Evolutionary conservation across 2,888 invertebrate species (phyloP), one percentile per base, ranked within the genome.

Genomic region (Macrophya annulata): DNA sequence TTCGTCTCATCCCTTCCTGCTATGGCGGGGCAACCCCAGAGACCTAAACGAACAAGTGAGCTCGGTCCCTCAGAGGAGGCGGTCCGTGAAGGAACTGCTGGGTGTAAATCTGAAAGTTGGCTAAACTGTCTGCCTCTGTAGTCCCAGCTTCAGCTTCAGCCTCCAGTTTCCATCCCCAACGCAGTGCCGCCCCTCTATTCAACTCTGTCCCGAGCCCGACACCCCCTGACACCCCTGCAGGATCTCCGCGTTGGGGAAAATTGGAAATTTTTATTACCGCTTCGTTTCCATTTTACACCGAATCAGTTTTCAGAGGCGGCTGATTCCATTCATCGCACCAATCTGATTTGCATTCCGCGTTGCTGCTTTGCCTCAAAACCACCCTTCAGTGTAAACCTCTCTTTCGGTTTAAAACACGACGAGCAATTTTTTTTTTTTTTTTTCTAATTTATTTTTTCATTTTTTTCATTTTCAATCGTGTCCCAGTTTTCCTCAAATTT

Each of bases 31-130:
- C 65, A 71, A 65, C 71, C 84, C 84, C 65, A 74, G 77, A 84
- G 84, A 86, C 84, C 82, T 84, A 81, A 88, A 86, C 87, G 86
- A 87, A 83, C 83, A 83, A 85, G 85, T 85, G 86, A 48, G 62
- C 31, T 43, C 88, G 86, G 76, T 88, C 88, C 88, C 90, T 87
- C 88, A 88, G 87, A 91, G 88, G 88, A 90, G 89, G 86, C 90
- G 89, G 89, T 90, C 89, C 90, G 89, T 91, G 90, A 90, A 91
- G 90, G 43, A 90, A 90, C 89, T 90, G 90, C 88, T 88, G 90
- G 90, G 90, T 91, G 91, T 91, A 91, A 92, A 92, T 92, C 92
- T 90, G 89, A 91, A 92, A 91, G 91, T 92, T 92, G 90, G 90
- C 91, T 90, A 90, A 91, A 92, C 91, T 91, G 90, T 92, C 90